These are phyloP conservation scores for Percopsis omiscomaycus DNA, from an alignment of 2,797 vertebrate genomes.

Conservation along the genomic window DNA sequence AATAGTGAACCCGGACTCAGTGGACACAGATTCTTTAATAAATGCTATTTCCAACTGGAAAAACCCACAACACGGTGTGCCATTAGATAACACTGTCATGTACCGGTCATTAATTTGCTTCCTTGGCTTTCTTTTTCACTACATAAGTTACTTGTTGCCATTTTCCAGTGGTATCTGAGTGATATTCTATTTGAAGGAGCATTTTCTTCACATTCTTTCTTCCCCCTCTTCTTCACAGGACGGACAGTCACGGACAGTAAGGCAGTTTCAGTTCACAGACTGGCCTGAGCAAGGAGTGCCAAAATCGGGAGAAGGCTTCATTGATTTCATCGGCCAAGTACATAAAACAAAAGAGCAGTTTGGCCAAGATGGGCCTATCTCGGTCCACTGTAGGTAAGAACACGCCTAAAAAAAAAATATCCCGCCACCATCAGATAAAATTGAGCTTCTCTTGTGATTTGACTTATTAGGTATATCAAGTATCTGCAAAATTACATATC, in stretches of 20 bases:
- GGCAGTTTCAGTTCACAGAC: conserved; percentile 99
- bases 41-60: conserved; percentile 13
- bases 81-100: conserved; percentile 2
- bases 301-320: conserved; percentile 99
- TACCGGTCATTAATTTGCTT: conserved; percentile 3
- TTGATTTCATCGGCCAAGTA: conserved; percentile 99
- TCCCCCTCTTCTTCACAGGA: conserved; percentile 75
- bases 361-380: conserved; percentile 97
- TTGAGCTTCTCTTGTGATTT: no score
- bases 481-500: no score
- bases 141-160: not conserved
- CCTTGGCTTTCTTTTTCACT: conserved; percentile 8
- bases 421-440: not conserved
- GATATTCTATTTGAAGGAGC: conserved; percentile 4
- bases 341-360: conserved; percentile 99
- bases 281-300: conserved; percentile 99
- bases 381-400: conserved; percentile 97
- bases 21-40: conserved; percentile 5
- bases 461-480: no score
- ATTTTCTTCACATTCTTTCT: not conserved
- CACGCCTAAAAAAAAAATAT: conserved; percentile 1
- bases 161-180: conserved; percentile 11
- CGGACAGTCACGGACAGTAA: conserved; percentile 96
- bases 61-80: conserved; percentile 9
- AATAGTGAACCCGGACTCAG: conserved; percentile 27